Evolutionary conservation across 2,113 vertebrate species (phyloP).

Genomic region (Pterocles gutturalis): DNA sequence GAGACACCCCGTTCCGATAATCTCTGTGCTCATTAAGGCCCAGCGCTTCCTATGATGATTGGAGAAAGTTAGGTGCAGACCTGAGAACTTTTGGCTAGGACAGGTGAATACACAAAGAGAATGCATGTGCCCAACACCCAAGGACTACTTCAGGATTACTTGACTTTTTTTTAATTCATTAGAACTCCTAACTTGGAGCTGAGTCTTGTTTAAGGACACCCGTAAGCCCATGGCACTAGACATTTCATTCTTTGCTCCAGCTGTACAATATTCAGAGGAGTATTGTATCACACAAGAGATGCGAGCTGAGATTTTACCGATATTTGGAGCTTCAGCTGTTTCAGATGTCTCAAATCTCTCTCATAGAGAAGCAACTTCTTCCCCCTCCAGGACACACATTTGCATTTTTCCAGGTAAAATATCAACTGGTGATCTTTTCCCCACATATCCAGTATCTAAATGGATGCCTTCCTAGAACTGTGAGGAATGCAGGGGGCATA

Average conservation of each 20-base stretch:
- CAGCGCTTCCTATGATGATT: no score
- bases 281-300: neutral
- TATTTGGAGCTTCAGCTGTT: neutral
- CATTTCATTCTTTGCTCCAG: neutral
- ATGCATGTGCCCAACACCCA: no score
- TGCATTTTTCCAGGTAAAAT: neutral
- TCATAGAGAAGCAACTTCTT: neutral
- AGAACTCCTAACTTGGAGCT: neutral
- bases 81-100: no score
- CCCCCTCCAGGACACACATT: neutral
- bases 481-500: neutral
- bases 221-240: neutral
- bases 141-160: neutral
- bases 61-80: no score
- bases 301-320: no score
- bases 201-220: neutral
- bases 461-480: neutral
- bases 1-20: no score
- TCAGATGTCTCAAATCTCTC: neutral
- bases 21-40: no score
- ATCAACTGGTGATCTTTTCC: neutral
- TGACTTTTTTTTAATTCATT: neutral
- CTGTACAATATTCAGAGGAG: neutral
- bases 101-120: no score
- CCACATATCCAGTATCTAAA: neutral